phyloP scores from a whole-genome alignment of 2,888 invertebrate species.

The Drosophila sordidapex region DNA sequence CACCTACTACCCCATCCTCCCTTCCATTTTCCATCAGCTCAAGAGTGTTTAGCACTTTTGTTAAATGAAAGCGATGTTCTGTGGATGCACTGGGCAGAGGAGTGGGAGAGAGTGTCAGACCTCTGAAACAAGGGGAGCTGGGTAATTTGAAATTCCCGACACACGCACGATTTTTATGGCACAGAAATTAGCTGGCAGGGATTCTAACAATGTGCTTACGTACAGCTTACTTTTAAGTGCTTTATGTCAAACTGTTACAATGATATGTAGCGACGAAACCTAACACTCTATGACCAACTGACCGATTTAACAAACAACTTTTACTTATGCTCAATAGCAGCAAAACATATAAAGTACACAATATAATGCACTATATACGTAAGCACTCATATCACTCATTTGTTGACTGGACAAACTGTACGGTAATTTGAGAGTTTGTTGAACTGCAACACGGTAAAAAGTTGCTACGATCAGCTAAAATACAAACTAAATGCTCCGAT shows the following conservation, averaged over 20 bases:
- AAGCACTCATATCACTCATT: background rate
- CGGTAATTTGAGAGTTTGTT: slow-evolving; percentile 74
- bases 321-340: slow-evolving; percentile 12
- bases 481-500: slow-evolving; percentile 2
- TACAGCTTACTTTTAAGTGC: background rate
- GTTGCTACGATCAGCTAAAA: slow-evolving; percentile 62
- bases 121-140: slow-evolving; percentile 3
- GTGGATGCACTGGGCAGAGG: slow-evolving; percentile 3
- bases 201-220: background rate
- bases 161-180: slow-evolving; percentile 38
- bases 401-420: slow-evolving; percentile 43
- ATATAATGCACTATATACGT: background rate
- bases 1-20: background rate
- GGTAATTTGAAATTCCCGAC: slow-evolving; percentile 49
- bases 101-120: background rate
- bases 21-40: background rate
- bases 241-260: slow-evolving; percentile 25
- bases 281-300: slow-evolving; percentile 62
- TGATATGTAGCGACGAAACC: slow-evolving; percentile 37
- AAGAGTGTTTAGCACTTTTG: slow-evolving; percentile 64
- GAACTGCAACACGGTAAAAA: slow-evolving; percentile 59
- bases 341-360: background rate
- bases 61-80: slow-evolving; percentile 58
- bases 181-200: background rate
- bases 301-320: slow-evolving; percentile 45